Evolutionary conservation across 2,113 vertebrate genomes (phyloP).

Genomic region (Romanogobio albipinnatus): DNA sequence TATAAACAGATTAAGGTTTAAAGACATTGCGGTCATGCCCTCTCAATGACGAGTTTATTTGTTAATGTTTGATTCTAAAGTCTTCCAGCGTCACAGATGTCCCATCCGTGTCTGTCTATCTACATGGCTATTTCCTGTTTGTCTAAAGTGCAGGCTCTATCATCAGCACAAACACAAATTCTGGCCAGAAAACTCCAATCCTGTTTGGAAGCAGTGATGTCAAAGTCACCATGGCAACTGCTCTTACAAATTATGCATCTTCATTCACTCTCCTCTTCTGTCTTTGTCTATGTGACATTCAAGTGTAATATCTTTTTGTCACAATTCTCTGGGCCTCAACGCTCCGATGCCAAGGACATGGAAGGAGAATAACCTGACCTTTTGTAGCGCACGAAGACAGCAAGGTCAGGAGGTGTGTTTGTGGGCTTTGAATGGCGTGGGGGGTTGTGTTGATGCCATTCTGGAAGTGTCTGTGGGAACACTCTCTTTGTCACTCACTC

Average conservation of each 20-base stretch:
- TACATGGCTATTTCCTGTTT: constrained; percentile 21
- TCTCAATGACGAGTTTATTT: not conserved
- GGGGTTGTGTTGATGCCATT: constrained; percentile 2
- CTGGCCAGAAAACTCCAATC: constrained; percentile 27
- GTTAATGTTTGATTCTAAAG: constrained; percentile 4
- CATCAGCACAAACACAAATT: constrained; percentile 26
- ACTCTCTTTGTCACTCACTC: not conserved
- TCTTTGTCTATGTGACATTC: constrained; percentile 63
- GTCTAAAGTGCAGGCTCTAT: constrained; percentile 26
- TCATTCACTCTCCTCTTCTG: constrained; percentile 53
- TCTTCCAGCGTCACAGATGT: not conserved
- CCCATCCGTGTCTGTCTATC: not conserved
- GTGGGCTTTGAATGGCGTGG: not conserved
- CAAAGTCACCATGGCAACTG: constrained; percentile 72
- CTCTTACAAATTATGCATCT: constrained; percentile 62
- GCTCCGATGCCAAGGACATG: constrained; percentile 33
- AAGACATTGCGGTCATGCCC: not conserved
- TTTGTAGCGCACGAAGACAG: not conserved
- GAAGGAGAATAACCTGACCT: constrained; percentile 38
- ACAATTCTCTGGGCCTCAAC: not conserved
- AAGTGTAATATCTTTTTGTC: constrained; percentile 40
- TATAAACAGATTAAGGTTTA: not conserved
- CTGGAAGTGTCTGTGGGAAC: not conserved
- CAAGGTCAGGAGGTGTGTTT: constrained; percentile 18
- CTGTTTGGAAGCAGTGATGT: constrained; percentile 62